Base-by-base conservation (phyloP, 2,888 invertebrate species). In the Timema podura region DNA sequence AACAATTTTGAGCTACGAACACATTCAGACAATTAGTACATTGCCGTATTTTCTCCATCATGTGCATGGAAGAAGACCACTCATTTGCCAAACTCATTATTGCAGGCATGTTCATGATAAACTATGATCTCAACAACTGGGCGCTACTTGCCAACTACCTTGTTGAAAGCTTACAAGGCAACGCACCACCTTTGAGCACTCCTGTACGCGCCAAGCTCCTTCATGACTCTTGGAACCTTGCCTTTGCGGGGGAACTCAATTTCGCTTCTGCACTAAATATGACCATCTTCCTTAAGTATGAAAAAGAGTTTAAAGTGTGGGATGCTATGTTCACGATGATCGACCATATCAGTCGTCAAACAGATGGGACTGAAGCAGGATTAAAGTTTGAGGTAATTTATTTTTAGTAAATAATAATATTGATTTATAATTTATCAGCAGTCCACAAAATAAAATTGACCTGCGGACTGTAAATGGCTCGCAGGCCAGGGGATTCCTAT, bases 271-370 rank as follows among this genome's bases (percentile, higher is more conserved):
- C 93, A 0, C 84, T 93, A 44, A 89, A 92, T 76, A 91, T 93
- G 90, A 92, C 92, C 0, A 80, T 91, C 51, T 91, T 92, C 76
- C 81, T 93, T 78, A 88, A 86, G 76, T 83, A 87, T 65, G 93
- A 93, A 79, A 85, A 89, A 47, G 87, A 91, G 73, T 90, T 91
- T 74, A 81, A 91, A 0, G 92, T 92, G 0, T 93, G 93, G 93
- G 90, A 91, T 78, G 91, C 92, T 0, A 88, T 92, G 9, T 93
- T 93, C 77, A 91, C 91, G 3, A 89, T 92, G 84, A 89, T 93
- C 65, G 92, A 93, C 78, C 92, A 92, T 76, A 86, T 93, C 68
- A 90, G 91, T 48, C 84, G 89, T 72, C 90, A 90, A 75, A 89
- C 92, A 75, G 88, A 89, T 74, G 86, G 86, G 76, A 86, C 84